Conservation (phyloP, 2,113 vertebrate genomes). For the Desmodus rotundus region DNA sequence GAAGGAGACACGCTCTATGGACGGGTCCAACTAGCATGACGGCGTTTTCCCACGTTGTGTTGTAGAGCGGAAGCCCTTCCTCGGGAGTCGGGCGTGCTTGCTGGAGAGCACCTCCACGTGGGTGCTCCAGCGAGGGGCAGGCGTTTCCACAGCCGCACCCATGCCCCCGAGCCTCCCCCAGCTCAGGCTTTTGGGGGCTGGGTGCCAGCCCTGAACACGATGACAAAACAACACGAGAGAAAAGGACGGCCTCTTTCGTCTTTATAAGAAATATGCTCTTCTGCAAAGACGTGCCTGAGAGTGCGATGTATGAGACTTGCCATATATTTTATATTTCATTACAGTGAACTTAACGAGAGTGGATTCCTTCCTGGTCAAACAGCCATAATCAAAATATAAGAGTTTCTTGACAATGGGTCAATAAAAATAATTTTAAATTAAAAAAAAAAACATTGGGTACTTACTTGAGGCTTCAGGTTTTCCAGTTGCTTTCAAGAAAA, state of each 20-base stretch:
- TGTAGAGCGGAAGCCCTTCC: not conserved
- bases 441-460: not conserved
- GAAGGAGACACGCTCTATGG: not conserved
- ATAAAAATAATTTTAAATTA: not conserved
- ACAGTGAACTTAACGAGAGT: not conserved
- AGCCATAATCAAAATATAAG: not conserved
- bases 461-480: not conserved
- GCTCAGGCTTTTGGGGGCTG: not conserved
- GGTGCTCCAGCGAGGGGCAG: rapidly evolving
- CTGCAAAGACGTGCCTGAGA: not conserved
- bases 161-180: not conserved
- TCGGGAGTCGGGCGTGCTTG: not conserved
- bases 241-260: not conserved
- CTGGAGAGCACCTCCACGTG: not conserved
- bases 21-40: rapidly evolving
- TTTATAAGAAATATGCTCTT: not conserved
- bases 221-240: not conserved
- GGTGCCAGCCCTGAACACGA: not conserved
- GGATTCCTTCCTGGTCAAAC: not conserved
- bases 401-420: not conserved
- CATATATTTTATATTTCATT: not conserved
- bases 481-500: not conserved
- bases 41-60: not conserved
- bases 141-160: not conserved
- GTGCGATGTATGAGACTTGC: not conserved